Percentiles rank a stretch among this genome's conserved stretches.
Conservation (phyloP, 2,113 vertebrate species). For the Sylvicapra grimmia region DNA sequence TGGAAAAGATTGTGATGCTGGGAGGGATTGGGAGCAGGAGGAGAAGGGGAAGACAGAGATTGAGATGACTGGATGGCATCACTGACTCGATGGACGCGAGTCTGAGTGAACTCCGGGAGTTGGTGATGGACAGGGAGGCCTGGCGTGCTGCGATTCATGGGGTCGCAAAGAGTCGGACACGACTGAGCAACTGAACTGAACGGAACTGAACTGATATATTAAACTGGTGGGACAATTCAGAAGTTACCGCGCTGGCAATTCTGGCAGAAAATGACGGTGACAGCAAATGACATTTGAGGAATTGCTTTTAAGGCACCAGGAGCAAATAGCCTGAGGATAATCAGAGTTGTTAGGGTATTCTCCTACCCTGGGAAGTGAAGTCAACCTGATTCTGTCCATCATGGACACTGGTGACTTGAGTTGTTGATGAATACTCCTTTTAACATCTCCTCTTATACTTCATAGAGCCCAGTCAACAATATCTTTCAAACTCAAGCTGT, state of each 20-base stretch:
- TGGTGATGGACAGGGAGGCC: no score
- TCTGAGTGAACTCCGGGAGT: no score
- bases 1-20: no score
- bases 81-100: no score
- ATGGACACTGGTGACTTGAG: conserved; percentile 40
- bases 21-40: no score
- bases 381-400: conserved; percentile 75
- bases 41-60: no score
- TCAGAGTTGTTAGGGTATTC: conserved; percentile 65
- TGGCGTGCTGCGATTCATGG: accelerated
- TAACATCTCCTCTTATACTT: conserved; percentile 26
- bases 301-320: conserved; percentile 56
- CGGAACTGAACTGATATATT: neutral
- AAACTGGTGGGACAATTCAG: conserved; percentile 24
- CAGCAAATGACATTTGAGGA: conserved; percentile 64
- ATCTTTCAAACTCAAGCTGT: conserved; percentile 23
- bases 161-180: no score
- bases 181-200: no score
- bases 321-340: conserved; percentile 62
- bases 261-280: conserved; percentile 36
- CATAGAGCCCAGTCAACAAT: neutral
- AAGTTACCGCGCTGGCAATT: conserved; percentile 15
- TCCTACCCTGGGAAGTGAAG: conserved; percentile 42
- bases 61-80: no score
- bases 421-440: conserved; percentile 52